Evolutionary conservation across 2,113 vertebrate genomes (phyloP), one percentile per base, ranked within the genome.

Genomic region (Drymodes brunneopygia): DNA sequence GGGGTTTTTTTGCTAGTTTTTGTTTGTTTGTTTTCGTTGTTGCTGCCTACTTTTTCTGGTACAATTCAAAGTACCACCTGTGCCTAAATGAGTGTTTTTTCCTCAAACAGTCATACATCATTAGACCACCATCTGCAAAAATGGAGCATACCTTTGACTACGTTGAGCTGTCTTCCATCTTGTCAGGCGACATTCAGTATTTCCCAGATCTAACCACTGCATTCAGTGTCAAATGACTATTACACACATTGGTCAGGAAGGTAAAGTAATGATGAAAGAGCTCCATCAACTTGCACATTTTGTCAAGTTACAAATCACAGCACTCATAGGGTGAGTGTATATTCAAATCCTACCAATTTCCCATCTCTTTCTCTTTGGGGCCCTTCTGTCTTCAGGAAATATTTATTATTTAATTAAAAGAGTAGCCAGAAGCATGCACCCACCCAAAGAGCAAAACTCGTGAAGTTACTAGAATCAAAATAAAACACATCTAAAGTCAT

Each of bases 401-500:
- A 61, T 29, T 53, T 80, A 24, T 29, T 69, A n/a, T 12, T 70
- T 31, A 50, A 71, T 58, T 66, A 50, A 84, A 73, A 61, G 19
- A 35, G 12, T 23, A 2, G 3, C 40, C n/a, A 80, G 40, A 82
- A 83, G 9, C 8, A 38, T 9, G 58, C 8, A 31, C 10, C 10
- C 2, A n/a, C 4, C 2, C 0, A 0, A 67, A 23, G 10, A 33
- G 12, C 6, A 88, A 81, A 90, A 36, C 5, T 70, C 7, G 33
- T 27, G 5, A 81, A 44, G 12, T 40, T 51, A n/a, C 11, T 53
- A 6, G 19, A 83, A 57, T 69, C 48, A 40, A 69, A 88, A 35
- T 2, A 74, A 74, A 73, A 33, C 10, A 15, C 1, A 0, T 57
- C 17, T 7, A 77, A 66, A 92, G 6, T 42, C n/a, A 57, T 48